Conservation (phyloP, 2,888 invertebrate species). For the Oscheius sp. region DNA sequence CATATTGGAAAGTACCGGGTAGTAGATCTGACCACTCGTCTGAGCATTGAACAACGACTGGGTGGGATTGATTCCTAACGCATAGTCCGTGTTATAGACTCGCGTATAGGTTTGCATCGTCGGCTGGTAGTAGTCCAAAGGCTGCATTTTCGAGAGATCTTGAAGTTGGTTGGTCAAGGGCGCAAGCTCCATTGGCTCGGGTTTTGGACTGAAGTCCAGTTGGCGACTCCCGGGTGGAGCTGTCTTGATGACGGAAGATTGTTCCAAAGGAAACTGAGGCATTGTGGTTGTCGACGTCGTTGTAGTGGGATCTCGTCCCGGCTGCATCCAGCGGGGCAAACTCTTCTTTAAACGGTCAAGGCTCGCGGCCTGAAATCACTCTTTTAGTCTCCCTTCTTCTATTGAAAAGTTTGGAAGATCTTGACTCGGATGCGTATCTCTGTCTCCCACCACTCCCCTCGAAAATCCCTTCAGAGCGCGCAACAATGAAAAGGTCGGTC, state of each 20-base stretch:
- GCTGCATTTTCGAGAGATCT: conserved; percentile 70
- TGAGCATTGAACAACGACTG: conserved; percentile 22
- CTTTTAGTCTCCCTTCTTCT: neutral
- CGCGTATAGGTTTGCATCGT: conserved; percentile 51
- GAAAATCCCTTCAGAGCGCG: conserved; percentile 5
- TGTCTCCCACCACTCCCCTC: conserved; percentile 6
- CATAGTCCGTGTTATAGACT: conserved; percentile 38
- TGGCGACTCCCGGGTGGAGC: conserved; percentile 68
- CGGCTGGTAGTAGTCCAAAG: conserved; percentile 56
- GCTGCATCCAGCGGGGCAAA: conserved; percentile 26
- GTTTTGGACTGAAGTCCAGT: conserved; percentile 66
- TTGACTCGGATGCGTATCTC: neutral
- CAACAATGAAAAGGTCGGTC: conserved; percentile 27
- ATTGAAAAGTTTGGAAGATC: neutral
- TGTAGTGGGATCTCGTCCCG: conserved; percentile 28
- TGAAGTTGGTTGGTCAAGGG: conserved; percentile 62
- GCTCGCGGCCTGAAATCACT: neutral
- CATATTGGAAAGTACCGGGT: conserved; percentile 39
- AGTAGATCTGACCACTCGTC: conserved; percentile 41
- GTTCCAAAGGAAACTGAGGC: conserved; percentile 62
- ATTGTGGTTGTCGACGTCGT: conserved; percentile 26
- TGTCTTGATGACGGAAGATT: conserved; percentile 72
- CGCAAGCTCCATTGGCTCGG: conserved; percentile 70
- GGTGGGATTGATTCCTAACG: conserved; percentile 21
- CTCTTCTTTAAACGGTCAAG: neutral